Evolutionary conservation across 2,113 vertebrate genomes (phyloP), one percentile per base, ranked within the genome.

Genomic region (Paradisaea rubra): DNA sequence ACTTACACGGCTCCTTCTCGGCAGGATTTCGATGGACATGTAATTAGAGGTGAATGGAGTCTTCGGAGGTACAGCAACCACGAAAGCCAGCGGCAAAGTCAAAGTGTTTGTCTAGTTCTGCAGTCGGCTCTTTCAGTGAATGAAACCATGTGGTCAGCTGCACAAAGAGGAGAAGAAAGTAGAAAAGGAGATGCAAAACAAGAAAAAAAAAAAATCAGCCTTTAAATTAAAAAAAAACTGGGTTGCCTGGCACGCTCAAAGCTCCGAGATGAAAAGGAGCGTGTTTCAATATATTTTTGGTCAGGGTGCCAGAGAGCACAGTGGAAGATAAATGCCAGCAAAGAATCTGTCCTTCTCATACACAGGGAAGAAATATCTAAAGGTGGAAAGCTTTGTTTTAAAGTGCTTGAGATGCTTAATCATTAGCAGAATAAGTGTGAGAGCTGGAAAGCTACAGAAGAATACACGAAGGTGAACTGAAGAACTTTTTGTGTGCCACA

Each of bases 41-140:
- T 95, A 96, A 95, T 97, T 96, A 93, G 94, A 88, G 91, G 95
- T 93, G 91, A 91, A 81, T 44, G 66, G 84, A 88, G 52, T 20
- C 76, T 93, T 90, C 89, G 30, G 86, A 90, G 59, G 83, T 60
- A 18, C 5, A 2, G 78, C 65, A 71, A 3, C 71, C 81, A 64
- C 7, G 2, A 37, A 69, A 95, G 90, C 88, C 79, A 41, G 86
- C 68, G 88, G 89, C 91, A 95, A 92, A 96, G 95, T 93, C 92
- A 81, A 70, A 88, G 69, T 42, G 78, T 93, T 85, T 86, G 91
- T 86, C 78, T 92, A 8, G 88, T 91, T 87, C 91, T 35, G 45
- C 87, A 72, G 57, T 66, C 14, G 3, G 49, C 66, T 86, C 30
- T 78, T 91, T n/a, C 61, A 44, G 77, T 69, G 77, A 86, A 74